Conservation (phyloP, 2,113 vertebrate genomes). For the Bufo bufo region DNA sequence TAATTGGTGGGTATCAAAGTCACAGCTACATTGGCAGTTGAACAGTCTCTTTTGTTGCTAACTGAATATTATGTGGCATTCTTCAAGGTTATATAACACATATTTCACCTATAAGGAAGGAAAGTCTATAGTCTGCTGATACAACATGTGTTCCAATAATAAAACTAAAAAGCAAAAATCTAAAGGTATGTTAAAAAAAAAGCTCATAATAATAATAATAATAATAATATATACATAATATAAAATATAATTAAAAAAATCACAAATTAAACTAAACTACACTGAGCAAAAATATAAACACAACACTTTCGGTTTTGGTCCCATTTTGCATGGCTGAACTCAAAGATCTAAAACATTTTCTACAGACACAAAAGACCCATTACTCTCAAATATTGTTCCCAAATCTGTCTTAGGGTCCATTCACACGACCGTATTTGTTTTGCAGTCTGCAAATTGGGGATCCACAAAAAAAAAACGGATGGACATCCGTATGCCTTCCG, state of each 20-base stretch:
- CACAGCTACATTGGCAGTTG: slow-evolving; percentile 50
- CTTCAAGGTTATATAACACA: slow-evolving; percentile 31
- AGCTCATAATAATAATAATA: not conserved
- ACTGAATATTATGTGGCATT: slow-evolving; percentile 32
- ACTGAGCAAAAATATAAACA: too few species aligned
- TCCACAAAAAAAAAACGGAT: too few species aligned
- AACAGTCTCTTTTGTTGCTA: slow-evolving; percentile 64
- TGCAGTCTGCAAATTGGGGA: too few species aligned
- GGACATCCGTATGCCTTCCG: too few species aligned
- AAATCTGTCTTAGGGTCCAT: too few species aligned
- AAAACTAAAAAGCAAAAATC: not conserved
- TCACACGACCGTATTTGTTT: too few species aligned
- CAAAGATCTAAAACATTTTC: too few species aligned
- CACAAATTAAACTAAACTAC: too few species aligned
- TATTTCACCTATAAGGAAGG: not conserved
- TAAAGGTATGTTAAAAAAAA: not conserved
- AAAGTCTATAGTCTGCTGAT: not conserved
- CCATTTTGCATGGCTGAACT: too few species aligned
- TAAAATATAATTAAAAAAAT: not conserved
- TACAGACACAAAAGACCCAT: too few species aligned
- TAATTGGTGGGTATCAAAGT: slow-evolving; percentile 45
- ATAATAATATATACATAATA: not conserved
- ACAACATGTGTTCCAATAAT: not conserved
- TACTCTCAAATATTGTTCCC: too few species aligned
- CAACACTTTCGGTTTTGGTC: too few species aligned